These are phyloP conservation scores for Acrobasis consociella DNA, from an alignment of 2,888 invertebrate species.

Conservation along the genomic window DNA sequence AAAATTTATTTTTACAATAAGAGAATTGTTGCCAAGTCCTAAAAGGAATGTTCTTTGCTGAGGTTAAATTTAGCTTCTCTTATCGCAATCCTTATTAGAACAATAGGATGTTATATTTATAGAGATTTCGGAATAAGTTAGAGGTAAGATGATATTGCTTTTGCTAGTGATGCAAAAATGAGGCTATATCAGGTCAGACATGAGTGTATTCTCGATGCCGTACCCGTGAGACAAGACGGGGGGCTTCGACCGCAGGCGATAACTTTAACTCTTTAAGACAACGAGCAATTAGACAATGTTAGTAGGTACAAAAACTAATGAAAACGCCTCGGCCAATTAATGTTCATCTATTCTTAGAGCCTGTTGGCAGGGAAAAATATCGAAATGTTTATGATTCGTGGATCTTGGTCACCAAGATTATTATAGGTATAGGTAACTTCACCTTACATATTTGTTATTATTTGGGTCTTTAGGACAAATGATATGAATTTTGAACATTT, in stretches of 20 bases:
- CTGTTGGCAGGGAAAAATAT: slow-evolving; percentile 19
- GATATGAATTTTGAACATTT: no score
- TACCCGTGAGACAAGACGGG: slow-evolving; percentile 57
- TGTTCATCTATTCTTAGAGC: slow-evolving; percentile 30
- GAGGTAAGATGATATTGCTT: slow-evolving; percentile 45
- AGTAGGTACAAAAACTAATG: slow-evolving; percentile 40
- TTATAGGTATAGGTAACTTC: no score
- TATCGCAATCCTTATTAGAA: slow-evolving; percentile 5
- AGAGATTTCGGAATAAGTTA: slow-evolving; percentile 32
- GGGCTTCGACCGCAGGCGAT: slow-evolving; percentile 73
- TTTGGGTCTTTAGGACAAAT: no score
- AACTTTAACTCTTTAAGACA: slow-evolving; percentile 54
- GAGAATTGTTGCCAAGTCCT: not conserved
- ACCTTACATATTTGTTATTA: no score
- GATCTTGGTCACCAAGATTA: not conserved
- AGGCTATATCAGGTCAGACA: slow-evolving; percentile 68
- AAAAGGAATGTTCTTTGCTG: not conserved
- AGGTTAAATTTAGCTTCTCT: slow-evolving; percentile 3
- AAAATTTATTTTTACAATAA: slow-evolving; percentile 5
- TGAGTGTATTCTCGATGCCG: slow-evolving; percentile 57
- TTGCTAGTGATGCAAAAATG: slow-evolving; percentile 50
- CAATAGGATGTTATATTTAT: slow-evolving; percentile 16
- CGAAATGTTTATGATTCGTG: not conserved
- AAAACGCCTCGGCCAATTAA: slow-evolving; percentile 31
- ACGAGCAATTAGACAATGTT: slow-evolving; percentile 46